A percentile compares a stretch with the other conserved stretches of the same genome.
Evolutionary conservation across 2,888 invertebrate genomes (phyloP).

Genomic region (Lasioglossum morio): DNA sequence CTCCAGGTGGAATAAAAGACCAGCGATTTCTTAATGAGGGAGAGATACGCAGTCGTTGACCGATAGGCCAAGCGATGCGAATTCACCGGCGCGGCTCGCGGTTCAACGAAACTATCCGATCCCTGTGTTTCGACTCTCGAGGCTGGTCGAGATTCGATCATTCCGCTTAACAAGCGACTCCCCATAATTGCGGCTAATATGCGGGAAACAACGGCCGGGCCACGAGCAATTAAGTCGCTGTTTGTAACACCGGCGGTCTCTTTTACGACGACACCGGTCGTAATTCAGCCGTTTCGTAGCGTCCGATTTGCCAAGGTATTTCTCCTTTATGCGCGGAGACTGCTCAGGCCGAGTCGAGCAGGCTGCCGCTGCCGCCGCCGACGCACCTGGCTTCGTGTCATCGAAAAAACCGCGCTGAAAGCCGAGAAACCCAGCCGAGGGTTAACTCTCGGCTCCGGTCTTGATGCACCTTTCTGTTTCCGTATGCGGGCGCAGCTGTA

Average conservation of each 20-base stretch:
- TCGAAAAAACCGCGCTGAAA: slow-evolving; percentile 55
- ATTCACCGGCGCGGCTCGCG: background rate
- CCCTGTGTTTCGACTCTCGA: background rate
- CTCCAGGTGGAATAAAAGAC: background rate
- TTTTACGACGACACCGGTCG: slow-evolving; percentile 50
- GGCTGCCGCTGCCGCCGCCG: background rate
- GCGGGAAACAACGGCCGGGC: slow-evolving; percentile 35
- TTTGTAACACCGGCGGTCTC: slow-evolving; percentile 37
- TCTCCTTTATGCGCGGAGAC: slow-evolving; percentile 46
- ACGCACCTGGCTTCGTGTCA: slow-evolving; percentile 52
- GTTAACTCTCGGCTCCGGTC: slow-evolving; percentile 50
- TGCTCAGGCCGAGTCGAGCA: background rate
- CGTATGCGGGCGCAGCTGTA: slow-evolving; percentile 72
- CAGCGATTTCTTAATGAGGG: background rate
- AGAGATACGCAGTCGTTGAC: background rate
- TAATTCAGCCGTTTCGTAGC: slow-evolving; percentile 60
- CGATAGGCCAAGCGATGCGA: background rate
- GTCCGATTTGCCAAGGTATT: slow-evolving; percentile 57
- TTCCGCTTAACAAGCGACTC: slow-evolving; percentile 35
- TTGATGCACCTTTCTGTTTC: slow-evolving; percentile 67
- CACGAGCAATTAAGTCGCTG: slow-evolving; percentile 52
- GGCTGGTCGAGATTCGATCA: slow-evolving; percentile 22
- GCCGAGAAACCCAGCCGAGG: slow-evolving; percentile 55
- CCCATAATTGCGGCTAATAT: slow-evolving; percentile 46
- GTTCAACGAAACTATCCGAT: background rate